Evolutionary conservation across 2,888 invertebrate species (phyloP).

Genomic region (Myopa tessellatipennis): DNA sequence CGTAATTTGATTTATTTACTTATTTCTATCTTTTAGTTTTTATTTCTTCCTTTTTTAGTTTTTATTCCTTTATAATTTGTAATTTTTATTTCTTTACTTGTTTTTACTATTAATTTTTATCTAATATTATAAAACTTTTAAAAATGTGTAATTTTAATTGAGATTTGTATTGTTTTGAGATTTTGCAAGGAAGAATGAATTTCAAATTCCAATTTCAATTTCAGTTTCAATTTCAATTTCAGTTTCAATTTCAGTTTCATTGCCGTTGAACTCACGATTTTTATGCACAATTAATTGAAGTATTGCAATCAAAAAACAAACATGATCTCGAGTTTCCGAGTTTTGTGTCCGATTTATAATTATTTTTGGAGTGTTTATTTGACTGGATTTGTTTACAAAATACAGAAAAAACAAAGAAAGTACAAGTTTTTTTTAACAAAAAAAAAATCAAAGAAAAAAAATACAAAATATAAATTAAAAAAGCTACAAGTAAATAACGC

Average conservation of each 20-base stretch:
- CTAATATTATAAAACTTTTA: background rate
- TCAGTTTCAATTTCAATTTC: background rate
- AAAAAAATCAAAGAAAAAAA: background rate
- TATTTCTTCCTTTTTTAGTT: too few species aligned
- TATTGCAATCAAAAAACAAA: too few species aligned
- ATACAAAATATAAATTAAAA: background rate
- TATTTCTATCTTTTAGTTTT: background rate
- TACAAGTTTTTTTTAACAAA: background rate
- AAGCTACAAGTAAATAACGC: background rate
- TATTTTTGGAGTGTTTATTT: background rate
- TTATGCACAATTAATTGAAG: background rate
- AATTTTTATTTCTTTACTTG: background rate
- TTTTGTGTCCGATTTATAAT: too few species aligned
- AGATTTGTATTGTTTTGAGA: background rate
- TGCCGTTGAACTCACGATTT: background rate
- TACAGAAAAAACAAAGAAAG: background rate
- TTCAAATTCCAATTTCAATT: background rate
- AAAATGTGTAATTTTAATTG: constrained; percentile 3
- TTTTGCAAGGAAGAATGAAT: background rate
- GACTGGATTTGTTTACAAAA: background rate
- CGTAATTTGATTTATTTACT: too few species aligned
- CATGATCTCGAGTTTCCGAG: too few species aligned
- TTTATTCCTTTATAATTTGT: background rate
- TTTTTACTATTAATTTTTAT: background rate
- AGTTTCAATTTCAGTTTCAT: background rate